Evolutionary conservation across 2,113 vertebrate genomes (phyloP).

Genomic region (Mastomys natalensis): DNA sequence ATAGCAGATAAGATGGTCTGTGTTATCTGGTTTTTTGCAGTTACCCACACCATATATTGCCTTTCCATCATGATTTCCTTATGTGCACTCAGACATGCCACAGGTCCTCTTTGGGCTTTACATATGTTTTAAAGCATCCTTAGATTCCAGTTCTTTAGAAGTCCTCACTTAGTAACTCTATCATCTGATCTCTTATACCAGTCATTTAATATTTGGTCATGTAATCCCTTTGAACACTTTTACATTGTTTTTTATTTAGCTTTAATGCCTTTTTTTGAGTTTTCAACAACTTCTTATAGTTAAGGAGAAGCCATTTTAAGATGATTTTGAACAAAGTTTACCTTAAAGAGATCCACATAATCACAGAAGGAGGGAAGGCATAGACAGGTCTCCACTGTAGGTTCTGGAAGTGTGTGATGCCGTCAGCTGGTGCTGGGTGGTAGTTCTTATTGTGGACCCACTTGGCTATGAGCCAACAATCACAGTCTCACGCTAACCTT

Average conservation of each 20-base stretch:
- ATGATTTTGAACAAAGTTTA: background rate
- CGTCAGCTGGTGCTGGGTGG: background rate
- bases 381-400: background rate
- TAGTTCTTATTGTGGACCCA: background rate
- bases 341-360: background rate
- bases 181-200: background rate
- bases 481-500: background rate
- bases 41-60: background rate
- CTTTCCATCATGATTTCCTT: background rate
- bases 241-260: background rate
- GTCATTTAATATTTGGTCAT: slow-evolving; percentile 36
- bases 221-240: background rate
- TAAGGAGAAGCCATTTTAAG: background rate
- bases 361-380: background rate
- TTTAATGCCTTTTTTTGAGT: background rate
- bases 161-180: background rate
- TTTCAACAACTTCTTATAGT: slow-evolving; percentile 7
- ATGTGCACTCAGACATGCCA: background rate
- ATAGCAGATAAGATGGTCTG: background rate
- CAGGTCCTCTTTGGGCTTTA: background rate
- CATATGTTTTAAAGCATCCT: background rate
- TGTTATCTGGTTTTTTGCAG: background rate
- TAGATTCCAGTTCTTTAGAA: background rate
- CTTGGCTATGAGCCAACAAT: background rate
- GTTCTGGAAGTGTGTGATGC: background rate